Percentiles rank a stretch among this genome's conserved stretches.
Conservation (phyloP, 2,113 vertebrate species). For the Sinocyclocheilus anophthalmus region DNA sequence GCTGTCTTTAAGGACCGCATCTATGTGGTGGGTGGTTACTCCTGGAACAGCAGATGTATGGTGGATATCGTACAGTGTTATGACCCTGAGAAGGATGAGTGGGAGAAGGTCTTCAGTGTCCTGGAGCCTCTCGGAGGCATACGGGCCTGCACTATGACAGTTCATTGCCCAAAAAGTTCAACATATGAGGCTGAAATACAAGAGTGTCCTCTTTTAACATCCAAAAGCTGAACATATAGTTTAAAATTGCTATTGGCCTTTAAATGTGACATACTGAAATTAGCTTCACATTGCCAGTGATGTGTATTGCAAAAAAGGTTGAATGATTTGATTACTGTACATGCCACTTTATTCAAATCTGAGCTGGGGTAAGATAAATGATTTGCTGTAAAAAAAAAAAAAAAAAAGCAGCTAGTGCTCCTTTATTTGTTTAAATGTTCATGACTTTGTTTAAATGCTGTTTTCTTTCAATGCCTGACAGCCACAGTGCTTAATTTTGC, state of each 20-base stretch:
- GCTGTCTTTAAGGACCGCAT: constrained; percentile 75
- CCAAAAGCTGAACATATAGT: constrained; percentile 62
- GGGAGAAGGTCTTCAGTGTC: constrained; percentile 79
- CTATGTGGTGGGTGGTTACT: constrained; percentile 82
- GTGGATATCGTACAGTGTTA: constrained; percentile 81
- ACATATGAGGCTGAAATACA: constrained; percentile 74
- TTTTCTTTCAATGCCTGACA: neutral
- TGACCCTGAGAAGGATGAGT: constrained; percentile 73
- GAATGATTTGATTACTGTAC: neutral
- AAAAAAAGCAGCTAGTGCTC: neutral
- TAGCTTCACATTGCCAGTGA: neutral
- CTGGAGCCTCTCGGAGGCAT: constrained; percentile 82
- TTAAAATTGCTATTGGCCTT: neutral
- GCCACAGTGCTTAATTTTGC: neutral
- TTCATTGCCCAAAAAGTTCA: constrained; percentile 73
- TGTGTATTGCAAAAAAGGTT: neutral
- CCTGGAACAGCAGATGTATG: constrained; percentile 84
- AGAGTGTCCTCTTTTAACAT: constrained; percentile 71
- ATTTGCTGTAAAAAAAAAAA: neutral
- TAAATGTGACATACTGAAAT: neutral
- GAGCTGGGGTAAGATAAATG: neutral
- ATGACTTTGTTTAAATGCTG: neutral
- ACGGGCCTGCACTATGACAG: constrained; percentile 79
- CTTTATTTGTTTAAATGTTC: neutral
- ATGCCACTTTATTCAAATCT: neutral